Evolutionary conservation across 1,140 invertebrate genomes (phyloP).

Genomic region (Papilio aristodemus): DNA sequence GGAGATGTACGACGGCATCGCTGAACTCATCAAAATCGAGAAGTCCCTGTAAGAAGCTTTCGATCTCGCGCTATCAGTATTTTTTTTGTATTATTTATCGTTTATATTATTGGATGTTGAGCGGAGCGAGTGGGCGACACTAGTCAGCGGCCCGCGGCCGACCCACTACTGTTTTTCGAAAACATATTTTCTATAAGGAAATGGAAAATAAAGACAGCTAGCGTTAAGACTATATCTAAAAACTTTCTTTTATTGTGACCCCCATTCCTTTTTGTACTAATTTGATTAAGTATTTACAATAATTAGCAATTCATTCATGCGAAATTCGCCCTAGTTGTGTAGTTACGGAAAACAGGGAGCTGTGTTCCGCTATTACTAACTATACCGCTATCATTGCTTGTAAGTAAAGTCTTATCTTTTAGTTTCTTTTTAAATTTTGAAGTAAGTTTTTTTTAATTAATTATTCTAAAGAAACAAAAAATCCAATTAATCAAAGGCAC

Average conservation of each 20-base stretch:
- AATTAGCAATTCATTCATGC: too few relatives aligned
- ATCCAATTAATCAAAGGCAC: not conserved
- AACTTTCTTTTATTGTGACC: conserved; percentile 53
- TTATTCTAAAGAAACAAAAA: not conserved
- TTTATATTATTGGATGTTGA: conserved; percentile 74
- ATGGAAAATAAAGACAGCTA: conserved; percentile 80
- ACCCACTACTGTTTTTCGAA: conserved; percentile 72
- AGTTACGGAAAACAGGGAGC: too few relatives aligned
- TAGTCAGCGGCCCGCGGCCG: conserved; percentile 64
- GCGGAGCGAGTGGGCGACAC: conserved; percentile 61
- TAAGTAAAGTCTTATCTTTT: not conserved
- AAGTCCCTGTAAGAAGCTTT: conserved; percentile 84
- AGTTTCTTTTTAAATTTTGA: not conserved
- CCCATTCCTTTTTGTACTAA: not conserved
- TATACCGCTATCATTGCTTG: too few relatives aligned
- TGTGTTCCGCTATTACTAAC: too few relatives aligned
- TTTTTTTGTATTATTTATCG: conserved; percentile 78
- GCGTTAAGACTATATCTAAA: conserved; percentile 65
- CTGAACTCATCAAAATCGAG: conserved; percentile 95
- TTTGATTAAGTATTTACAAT: too few relatives aligned
- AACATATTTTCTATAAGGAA: conserved; percentile 80
- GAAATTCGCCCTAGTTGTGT: too few relatives aligned
- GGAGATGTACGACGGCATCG: conserved; percentile 95
- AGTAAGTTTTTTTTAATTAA: not conserved
- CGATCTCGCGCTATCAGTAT: conserved; percentile 73